These are phyloP conservation scores for Holocentrus rufus DNA, from an alignment of 2,797 vertebrate species.

Conservation along the genomic window DNA sequence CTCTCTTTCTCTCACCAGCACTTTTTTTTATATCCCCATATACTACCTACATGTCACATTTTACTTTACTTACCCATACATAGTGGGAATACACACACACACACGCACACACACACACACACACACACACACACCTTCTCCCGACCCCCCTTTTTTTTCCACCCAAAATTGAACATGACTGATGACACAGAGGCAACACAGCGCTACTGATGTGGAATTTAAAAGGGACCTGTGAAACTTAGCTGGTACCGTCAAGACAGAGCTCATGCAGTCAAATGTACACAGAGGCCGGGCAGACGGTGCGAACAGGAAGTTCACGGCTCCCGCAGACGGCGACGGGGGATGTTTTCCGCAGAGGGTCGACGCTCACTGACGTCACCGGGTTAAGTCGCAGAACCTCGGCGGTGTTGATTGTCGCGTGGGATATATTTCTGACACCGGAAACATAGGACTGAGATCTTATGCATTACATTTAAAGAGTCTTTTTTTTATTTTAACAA, in stretches of 20 bases:
- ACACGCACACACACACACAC: constrained; percentile 9
- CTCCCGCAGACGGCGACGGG: not conserved
- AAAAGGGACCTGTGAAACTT: constrained; percentile 57
- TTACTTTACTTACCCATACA: too few relatives aligned
- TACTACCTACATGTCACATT: constrained; percentile 17
- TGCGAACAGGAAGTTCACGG: constrained; percentile 43
- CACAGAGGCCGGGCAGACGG: constrained; percentile 8
- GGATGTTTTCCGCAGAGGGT: constrained; percentile 27
- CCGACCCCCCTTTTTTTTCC: not conserved
- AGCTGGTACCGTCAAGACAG: constrained; percentile 39
- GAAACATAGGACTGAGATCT: not conserved
- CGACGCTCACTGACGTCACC: constrained; percentile 36
- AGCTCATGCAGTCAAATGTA: constrained; percentile 5
- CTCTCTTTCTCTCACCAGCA: constrained; percentile 28
- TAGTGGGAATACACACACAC: too few relatives aligned
- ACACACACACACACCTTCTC: constrained; percentile 2
- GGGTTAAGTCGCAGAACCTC: not conserved
- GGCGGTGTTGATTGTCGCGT: constrained; percentile 20
- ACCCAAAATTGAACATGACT: constrained; percentile 46
- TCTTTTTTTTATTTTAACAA: too few relatives aligned
- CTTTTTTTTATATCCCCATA: not conserved
- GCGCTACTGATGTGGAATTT: constrained; percentile 58
- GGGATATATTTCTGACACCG: constrained; percentile 36
- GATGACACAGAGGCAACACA: constrained; percentile 46
- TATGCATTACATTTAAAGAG: too few relatives aligned